phyloP scores from a whole-genome alignment of 2,888 invertebrate species.

The Stenoptilia bipunctidactyla region DNA sequence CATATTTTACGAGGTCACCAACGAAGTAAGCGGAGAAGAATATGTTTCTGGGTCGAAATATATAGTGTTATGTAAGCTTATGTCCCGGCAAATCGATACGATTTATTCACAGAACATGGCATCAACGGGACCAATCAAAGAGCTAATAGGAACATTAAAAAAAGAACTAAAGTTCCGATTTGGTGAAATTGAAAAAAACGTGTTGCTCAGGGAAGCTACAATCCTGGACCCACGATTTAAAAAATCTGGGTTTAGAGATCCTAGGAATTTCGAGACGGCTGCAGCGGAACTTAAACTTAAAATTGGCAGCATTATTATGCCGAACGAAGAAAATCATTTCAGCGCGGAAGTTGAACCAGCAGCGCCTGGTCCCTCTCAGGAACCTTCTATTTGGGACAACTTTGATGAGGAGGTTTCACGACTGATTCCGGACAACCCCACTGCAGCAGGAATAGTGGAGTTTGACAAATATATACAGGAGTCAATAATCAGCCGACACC shows the following conservation, averaged over 20 bases:
- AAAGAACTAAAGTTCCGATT: conserved; percentile 2
- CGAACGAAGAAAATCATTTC: not conserved
- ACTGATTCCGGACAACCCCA: conserved; percentile 1
- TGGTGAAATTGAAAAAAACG: conserved; percentile 10
- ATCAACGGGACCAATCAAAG: not conserved
- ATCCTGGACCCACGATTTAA: conserved; percentile 4
- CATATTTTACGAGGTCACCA: conserved; percentile 16
- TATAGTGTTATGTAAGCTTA: conserved; percentile 13
- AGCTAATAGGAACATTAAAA: not conserved
- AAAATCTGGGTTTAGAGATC: conserved; percentile 1
- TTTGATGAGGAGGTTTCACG: conserved; percentile 2
- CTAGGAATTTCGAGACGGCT: not conserved
- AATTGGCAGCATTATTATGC: not conserved
- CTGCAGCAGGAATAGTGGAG: conserved; percentile 6
- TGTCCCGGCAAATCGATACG: not conserved
- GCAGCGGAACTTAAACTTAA: not conserved
- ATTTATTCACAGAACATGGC: not conserved
- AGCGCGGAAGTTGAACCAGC: not conserved
- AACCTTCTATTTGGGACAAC: conserved; percentile 1
- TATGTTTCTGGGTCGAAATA: conserved; percentile 16
- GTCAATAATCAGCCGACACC: conserved; percentile 2
- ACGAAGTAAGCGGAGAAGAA: conserved; percentile 14
- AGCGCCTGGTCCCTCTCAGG: too few relatives aligned
- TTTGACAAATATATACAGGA: conserved; percentile 7
- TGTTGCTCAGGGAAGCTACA: conserved; percentile 10